Conservation (phyloP, 2,888 invertebrate species). For the Perizoma affinitatum region DNA sequence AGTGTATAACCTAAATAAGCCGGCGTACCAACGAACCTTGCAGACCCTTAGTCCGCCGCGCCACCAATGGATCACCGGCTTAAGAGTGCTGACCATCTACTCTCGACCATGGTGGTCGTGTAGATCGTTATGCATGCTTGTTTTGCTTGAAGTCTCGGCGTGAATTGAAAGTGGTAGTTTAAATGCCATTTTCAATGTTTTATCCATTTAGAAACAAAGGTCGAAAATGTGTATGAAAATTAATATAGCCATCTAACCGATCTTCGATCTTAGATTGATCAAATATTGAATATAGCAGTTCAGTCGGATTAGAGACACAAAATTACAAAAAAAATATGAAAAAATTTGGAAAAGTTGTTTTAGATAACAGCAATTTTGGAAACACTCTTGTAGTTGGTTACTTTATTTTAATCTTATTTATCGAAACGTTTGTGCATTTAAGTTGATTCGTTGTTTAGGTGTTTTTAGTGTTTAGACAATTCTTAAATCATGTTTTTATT, state of each 20-base stretch:
- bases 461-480: conserved; percentile 40
- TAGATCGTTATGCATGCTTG: too few relatives aligned
- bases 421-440: conserved; percentile 50
- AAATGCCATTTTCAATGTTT: background rate
- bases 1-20: too few relatives aligned
- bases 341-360: conserved; percentile 13
- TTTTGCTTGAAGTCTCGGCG: background rate
- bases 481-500: conserved; percentile 38
- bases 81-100: too few relatives aligned
- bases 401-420: conserved; percentile 36
- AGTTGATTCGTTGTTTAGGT: conserved; percentile 46
- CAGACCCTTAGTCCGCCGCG: too few relatives aligned
- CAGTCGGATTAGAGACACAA: background rate
- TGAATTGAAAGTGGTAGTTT: background rate
- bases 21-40: too few relatives aligned
- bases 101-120: too few relatives aligned
- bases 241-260: background rate
- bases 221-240: background rate
- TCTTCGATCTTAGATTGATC: background rate
- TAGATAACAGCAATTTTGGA: conserved; percentile 8
- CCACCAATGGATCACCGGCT: too few relatives aligned
- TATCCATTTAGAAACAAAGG: background rate
- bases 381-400: conserved; percentile 22
- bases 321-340: conserved; percentile 1
- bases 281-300: background rate